Evolutionary conservation across 2,113 vertebrate species (phyloP), one percentile per base, ranked within the genome.

Genomic region (Caloenas nicobarica): DNA sequence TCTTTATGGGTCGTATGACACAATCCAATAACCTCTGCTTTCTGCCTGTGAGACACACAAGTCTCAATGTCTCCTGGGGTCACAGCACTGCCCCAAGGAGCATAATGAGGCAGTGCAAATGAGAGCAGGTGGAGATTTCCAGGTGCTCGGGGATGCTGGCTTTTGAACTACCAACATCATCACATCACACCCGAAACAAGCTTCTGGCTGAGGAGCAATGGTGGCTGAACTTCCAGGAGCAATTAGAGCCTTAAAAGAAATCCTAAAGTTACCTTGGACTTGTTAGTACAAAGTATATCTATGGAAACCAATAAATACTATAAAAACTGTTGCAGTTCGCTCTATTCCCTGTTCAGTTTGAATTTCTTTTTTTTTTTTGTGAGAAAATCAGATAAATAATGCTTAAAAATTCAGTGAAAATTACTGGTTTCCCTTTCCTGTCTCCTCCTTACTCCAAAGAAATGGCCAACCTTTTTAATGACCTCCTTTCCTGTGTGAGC

Each of bases 1-100:
- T 53, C n/a, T 62, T 76, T 57, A 17, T 0, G 0, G 16, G 8
- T 14, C 3, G 0, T 28, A 24, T 19, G 10, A 36, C 34, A 53
- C 13, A 38, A 50, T 10, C 9, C 31, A 71, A 24, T 36, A 58
- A 58, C 4, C 11, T 60, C n/a, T 74, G 10, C 13, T 79, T 36
- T 65, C 33, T 29, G 29, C 14, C 26, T 51, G 31, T 17, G 31
- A 57, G 34, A 40, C 1, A 0, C 21, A 34, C 4, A 38, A 19
- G 31, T 74, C 84, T 78, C 0, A 2, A 36, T 33, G 16, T 44
- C 10, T 72, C 38, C 61, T 53, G 31, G 34, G 79, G 17, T 21
- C 40, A 57, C 13, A 57, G 24, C 1, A 1, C 13, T 68, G 10
- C 5, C 53, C 29, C 31, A 26, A 44, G 56, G 29, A 53, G n/a